Conservation (phyloP, 2,888 invertebrate species). For the Ganaspis brasiliensis region DNA sequence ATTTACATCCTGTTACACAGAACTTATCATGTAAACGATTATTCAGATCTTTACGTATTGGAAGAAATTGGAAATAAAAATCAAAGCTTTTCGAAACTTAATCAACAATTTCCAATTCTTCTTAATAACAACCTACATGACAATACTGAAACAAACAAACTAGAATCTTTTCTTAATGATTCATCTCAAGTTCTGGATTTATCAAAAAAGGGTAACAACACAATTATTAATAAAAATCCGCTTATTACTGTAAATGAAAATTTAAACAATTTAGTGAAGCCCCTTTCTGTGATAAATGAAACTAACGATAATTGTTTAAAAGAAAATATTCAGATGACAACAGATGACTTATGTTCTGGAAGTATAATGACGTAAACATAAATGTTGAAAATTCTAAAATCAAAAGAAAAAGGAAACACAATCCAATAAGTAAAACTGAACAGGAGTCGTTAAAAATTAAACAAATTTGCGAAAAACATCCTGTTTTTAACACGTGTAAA, state of each 20-base stretch:
- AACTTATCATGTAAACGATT: neutral
- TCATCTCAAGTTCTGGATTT: neutral
- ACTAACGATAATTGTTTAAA: neutral
- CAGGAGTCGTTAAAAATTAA: neutral
- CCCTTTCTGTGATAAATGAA: neutral
- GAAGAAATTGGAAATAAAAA: neutral
- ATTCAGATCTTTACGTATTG: neutral
- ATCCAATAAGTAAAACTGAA: neutral
- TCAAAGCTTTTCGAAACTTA: neutral
- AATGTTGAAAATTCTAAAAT: neutral
- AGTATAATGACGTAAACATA: neutral
- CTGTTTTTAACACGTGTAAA: neutral
- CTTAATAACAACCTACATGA: too few species aligned
- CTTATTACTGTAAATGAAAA: neutral
- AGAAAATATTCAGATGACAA: neutral
- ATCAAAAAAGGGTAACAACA: neutral
- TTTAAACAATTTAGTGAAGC: neutral
- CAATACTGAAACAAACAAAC: neutral
- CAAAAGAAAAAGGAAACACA: neutral
- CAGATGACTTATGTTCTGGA: neutral
- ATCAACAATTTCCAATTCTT: too few species aligned
- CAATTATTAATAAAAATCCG: neutral
- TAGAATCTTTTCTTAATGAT: neutral
- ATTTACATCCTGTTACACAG: too few species aligned
- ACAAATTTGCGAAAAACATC: conserved; percentile 9